A percentile compares a stretch with the other conserved stretches of the same genome.
Evolutionary conservation across 2,113 vertebrate genomes (phyloP).

Genomic region (Semnopithecus entellus): DNA sequence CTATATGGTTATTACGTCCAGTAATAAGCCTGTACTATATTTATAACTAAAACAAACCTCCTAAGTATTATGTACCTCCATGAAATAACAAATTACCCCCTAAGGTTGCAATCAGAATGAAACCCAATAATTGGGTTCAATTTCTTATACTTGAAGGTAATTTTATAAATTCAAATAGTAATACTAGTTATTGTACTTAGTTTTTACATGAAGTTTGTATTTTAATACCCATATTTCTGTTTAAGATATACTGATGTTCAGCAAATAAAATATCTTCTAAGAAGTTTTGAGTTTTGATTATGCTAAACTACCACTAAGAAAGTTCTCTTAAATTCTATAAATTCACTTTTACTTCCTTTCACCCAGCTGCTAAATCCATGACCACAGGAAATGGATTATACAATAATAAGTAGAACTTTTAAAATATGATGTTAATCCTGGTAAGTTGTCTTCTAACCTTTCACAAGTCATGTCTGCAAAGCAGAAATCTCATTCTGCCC

Average conservation of each 20-base stretch:
- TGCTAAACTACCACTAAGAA: background rate
- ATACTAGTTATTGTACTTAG: background rate
- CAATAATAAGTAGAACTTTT: background rate
- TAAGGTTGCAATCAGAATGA: background rate
- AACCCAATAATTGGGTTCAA: background rate
- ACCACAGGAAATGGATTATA: background rate
- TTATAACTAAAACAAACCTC: background rate
- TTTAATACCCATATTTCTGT: background rate
- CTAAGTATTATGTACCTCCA: background rate
- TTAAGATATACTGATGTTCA: background rate
- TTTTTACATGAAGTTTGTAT: background rate
- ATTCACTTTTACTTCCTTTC: background rate
- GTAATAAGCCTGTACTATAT: background rate
- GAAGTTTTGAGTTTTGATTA: background rate
- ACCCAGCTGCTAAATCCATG: background rate
- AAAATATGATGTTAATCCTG: background rate
- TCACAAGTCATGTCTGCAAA: background rate
- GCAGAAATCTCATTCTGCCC: background rate
- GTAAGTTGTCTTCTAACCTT: conserved; percentile 3
- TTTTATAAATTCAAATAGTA: background rate
- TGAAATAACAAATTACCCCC: background rate
- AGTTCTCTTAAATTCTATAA: background rate
- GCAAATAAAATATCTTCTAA: background rate
- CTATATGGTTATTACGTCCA: background rate
- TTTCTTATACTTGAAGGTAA: background rate